A percentile compares a stretch with the other conserved stretches of the same genome.
Conservation (phyloP, 2,113 vertebrate genomes). For the Phocoena sinus region DNA sequence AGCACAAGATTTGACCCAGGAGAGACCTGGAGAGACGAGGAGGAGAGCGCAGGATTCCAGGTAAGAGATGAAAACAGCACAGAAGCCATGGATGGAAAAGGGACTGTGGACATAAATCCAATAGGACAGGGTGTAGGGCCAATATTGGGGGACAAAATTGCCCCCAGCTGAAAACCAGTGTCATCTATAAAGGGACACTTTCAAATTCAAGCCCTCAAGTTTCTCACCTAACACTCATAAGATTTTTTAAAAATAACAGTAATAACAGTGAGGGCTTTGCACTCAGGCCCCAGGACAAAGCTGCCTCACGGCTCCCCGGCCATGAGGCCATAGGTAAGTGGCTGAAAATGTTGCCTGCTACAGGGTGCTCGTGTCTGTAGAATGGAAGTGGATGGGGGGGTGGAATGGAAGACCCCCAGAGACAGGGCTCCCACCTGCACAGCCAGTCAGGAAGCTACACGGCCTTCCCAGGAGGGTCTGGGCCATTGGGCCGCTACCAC, state of each 20-base stretch:
- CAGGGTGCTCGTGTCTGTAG: neutral
- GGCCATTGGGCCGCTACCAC: rapidly evolving
- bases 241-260: neutral
- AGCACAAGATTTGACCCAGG: neutral
- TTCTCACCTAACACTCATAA: neutral
- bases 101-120: neutral
- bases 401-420: too few species aligned
- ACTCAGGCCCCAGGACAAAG: too few species aligned
- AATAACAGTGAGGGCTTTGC: rapidly evolving
- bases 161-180: neutral
- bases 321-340: rapidly evolving
- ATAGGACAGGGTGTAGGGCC: neutral
- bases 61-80: neutral
- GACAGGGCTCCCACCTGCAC: neutral
- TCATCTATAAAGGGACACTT: neutral
- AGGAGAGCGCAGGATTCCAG: rapidly evolving
- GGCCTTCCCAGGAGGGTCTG: neutral
- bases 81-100: neutral
- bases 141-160: rapidly evolving
- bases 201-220: neutral
- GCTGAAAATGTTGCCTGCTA: neutral
- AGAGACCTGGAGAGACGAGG: neutral
- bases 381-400: too few species aligned
- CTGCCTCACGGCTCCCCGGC: rapidly evolving
- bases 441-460: rapidly evolving